phyloP scores from a whole-genome alignment of 2,888 invertebrate species.

The Apodemia hepburni region DNA sequence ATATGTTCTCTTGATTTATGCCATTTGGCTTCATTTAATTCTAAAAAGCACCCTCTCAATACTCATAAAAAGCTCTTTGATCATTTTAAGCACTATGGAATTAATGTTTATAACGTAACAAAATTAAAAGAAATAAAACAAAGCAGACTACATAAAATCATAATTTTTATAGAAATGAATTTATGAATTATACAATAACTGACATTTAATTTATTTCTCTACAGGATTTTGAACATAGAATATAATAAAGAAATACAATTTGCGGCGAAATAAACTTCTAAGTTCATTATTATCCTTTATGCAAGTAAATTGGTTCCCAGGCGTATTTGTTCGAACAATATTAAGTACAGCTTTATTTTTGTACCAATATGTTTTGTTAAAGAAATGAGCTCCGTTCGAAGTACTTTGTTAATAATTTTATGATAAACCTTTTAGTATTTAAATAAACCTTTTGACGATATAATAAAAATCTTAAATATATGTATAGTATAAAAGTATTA shows the following conservation, averaged over 20 bases:
- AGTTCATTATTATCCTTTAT: constrained; percentile 37
- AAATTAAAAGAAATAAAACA: no score
- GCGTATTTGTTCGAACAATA: constrained; percentile 24
- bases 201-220: constrained; percentile 9
- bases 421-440: neutral
- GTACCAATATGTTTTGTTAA: neutral
- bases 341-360: neutral
- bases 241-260: neutral
- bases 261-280: constrained; percentile 20
- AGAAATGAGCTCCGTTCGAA: neutral
- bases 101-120: no score
- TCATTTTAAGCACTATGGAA: no score
- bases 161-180: neutral
- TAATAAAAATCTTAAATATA: no score
- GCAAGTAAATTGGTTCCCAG: constrained; percentile 37
- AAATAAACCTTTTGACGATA: no score
- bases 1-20: no score
- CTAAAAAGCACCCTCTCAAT: no score
- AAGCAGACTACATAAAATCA: no score
- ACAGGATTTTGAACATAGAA: neutral
- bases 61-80: no score
- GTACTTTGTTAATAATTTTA: neutral
- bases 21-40: no score
- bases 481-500: no score
- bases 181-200: constrained; percentile 2